These are phyloP conservation scores for Phymanthus crucifer DNA, from an alignment of 92 coral and sea anemone species.

Conservation along the genomic window DNA sequence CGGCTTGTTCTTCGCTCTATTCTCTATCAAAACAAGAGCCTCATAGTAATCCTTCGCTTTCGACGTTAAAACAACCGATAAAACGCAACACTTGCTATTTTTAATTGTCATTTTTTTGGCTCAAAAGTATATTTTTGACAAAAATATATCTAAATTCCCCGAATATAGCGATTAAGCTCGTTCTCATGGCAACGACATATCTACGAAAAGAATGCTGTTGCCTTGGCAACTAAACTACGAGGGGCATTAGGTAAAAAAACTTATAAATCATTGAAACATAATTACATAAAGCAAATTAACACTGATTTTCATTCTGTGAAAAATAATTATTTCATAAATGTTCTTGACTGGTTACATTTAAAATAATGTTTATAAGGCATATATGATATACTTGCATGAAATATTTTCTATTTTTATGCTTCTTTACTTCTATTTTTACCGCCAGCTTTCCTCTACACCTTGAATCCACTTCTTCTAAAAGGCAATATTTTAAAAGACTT, in stretches of 20 bases:
- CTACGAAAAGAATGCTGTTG: neutral
- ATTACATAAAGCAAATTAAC: no score
- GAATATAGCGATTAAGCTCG: neutral
- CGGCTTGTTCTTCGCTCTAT: neutral
- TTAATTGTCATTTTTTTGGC: neutral
- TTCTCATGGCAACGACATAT: neutral
- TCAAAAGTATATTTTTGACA: neutral
- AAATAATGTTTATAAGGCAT: no score
- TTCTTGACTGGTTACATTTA: no score
- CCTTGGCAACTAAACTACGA: neutral
- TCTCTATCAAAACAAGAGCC: neutral
- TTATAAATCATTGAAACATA: neutral
- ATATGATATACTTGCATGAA: neutral
- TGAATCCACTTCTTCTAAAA: neutral
- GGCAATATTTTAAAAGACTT: slow-evolving; percentile 22
- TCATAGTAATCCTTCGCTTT: neutral
- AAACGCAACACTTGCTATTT: neutral
- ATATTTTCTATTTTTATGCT: neutral
- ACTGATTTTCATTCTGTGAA: no score
- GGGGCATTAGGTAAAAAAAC: neutral
- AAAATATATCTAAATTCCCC: neutral
- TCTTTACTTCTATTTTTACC: neutral
- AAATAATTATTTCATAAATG: neutral
- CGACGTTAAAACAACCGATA: neutral
- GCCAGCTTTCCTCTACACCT: neutral